These are phyloP conservation scores for Noturus placidus DNA, from an alignment of 2,113 vertebrate genomes.

Conservation along the genomic window DNA sequence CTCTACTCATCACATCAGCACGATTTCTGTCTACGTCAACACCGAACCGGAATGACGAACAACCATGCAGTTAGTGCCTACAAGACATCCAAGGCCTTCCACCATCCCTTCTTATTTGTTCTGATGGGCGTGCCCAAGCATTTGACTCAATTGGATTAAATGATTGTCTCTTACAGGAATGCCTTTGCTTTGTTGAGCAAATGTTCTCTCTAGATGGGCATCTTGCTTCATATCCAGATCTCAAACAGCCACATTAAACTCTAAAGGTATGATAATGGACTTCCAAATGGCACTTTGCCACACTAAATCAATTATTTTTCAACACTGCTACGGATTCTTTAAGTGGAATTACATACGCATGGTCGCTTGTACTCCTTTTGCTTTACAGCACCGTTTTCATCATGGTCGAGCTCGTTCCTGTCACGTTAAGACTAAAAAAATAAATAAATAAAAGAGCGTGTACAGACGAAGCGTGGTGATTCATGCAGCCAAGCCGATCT, in stretches of 20 bases:
- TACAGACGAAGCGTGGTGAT: conserved; percentile 30
- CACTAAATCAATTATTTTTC: conserved; percentile 49
- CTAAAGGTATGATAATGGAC: conserved; percentile 43
- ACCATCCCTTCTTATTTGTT: conserved; percentile 48
- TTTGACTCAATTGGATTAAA: conserved; percentile 49
- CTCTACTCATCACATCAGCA: conserved; percentile 37
- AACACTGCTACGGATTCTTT: conserved; percentile 7
- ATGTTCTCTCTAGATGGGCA: conserved; percentile 35
- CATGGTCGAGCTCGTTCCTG: conserved; percentile 20
- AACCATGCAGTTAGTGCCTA: background rate
- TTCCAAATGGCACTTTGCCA: background rate
- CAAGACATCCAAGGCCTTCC: conserved; percentile 44
- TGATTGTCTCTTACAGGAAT: conserved; percentile 35
- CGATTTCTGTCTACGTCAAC: conserved; percentile 18
- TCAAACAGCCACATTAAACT: conserved; percentile 43
- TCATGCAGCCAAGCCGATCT: conserved; percentile 38
- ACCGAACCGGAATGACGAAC: conserved; percentile 39
- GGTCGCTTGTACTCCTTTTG: conserved; percentile 11
- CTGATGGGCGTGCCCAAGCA: conserved; percentile 43
- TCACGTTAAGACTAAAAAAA: conserved; percentile 26
- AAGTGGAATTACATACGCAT: conserved; percentile 27
- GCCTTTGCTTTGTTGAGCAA: conserved; percentile 35
- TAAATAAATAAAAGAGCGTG: background rate
- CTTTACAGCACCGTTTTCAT: conserved; percentile 40
- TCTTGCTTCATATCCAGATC: conserved; percentile 48